Evolutionary conservation across 2,113 vertebrate species (phyloP).

Genomic region (Cervus canadensis): DNA sequence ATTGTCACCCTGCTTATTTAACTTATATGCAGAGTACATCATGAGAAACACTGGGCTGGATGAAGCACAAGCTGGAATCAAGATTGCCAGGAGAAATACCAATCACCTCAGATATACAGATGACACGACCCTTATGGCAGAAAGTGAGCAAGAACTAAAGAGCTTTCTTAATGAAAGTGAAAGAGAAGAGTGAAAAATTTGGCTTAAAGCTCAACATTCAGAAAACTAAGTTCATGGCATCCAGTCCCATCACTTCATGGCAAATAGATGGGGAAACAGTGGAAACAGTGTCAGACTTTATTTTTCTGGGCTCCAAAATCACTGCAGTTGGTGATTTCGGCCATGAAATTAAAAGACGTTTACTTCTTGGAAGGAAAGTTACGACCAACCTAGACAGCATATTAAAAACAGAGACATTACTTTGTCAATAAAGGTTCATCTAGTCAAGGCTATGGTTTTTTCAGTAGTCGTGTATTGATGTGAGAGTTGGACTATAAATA

Average conservation of each 20-base stretch:
- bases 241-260: background rate
- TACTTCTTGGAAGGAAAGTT: background rate
- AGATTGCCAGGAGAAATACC: no score
- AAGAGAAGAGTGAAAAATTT: background rate
- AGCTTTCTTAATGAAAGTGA: no score
- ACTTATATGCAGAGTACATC: no score
- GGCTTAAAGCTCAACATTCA: background rate
- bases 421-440: fast-evolving
- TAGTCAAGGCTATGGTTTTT: background rate
- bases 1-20: no score
- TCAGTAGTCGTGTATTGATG: background rate
- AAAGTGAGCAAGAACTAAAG: no score
- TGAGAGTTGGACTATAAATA: background rate
- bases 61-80: no score
- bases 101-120: no score
- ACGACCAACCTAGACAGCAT: background rate
- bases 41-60: no score
- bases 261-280: background rate
- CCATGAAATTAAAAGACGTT: background rate
- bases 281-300: no score
- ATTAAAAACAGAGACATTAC: background rate
- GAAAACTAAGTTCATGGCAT: background rate
- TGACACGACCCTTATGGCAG: no score
- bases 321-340: no score
- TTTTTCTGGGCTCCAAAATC: no score